These are phyloP conservation scores for Phrynocephalus vlangalii DNA, from an alignment of 2,797 vertebrate species.

Conservation along the genomic window DNA sequence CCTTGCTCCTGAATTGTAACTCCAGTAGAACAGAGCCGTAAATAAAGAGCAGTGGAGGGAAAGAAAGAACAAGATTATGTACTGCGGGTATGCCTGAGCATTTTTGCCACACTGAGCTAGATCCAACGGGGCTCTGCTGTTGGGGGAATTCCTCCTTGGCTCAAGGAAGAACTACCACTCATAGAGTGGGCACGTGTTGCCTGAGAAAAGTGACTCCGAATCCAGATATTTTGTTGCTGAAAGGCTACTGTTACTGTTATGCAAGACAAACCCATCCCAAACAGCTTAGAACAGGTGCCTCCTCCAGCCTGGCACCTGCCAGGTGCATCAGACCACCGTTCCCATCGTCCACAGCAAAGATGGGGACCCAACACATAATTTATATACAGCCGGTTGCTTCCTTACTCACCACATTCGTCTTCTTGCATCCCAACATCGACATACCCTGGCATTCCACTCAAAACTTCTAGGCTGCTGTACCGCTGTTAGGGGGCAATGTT, in stretches of 20 bases:
- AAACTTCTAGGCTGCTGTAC: no score
- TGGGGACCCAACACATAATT: neutral
- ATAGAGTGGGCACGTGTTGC: no score
- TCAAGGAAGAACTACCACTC: neutral
- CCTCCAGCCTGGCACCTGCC: neutral
- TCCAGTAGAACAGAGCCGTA: neutral
- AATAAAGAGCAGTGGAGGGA: no score
- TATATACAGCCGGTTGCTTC: no score
- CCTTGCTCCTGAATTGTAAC: slow-evolving; percentile 26
- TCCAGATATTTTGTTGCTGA: neutral
- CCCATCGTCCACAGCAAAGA: neutral
- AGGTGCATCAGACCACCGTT: neutral
- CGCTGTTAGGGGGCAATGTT: no score
- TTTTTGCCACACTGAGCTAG: neutral
- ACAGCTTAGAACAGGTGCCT: neutral
- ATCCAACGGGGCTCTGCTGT: neutral
- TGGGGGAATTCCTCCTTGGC: neutral
- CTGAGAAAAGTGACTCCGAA: neutral
- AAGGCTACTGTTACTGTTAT: neutral
- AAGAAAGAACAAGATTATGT: neutral
- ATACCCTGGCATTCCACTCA: no score
- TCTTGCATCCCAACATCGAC: no score
- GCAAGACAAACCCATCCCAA: neutral
- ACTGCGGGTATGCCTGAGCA: neutral
- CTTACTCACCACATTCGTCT: no score